Evolutionary conservation across 2,113 vertebrate genomes (phyloP), one percentile per base, ranked within the genome.

Genomic region (Colossoma macropomum): DNA sequence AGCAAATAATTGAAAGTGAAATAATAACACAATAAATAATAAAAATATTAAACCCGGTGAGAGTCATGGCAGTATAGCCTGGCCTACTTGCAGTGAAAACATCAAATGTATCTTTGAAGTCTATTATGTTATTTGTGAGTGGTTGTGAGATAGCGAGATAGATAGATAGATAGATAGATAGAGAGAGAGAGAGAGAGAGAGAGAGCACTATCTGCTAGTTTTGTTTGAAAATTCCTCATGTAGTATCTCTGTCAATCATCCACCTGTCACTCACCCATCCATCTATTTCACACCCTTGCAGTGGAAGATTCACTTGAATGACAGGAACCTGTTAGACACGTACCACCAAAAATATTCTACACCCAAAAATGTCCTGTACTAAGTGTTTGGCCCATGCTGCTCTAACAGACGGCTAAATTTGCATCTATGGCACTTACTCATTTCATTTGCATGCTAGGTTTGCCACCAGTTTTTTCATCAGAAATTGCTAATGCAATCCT

Each of bases 1-100:
- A 63, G 79, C 17, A 72, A 73, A 52, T 72, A 52, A 78, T 65
- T 76, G 15, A 56, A 11, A 76, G 45, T 34, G 76, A 60, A 82
- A 65, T 65, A 65, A 30, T 65, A 65, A 28, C 15, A 30, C 16
- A 17, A 65, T 65, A 65, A 65, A 65, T 27, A 65, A 25, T 62
- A 25, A 62, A 62, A 2, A 62, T 62, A 38, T 45, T 60, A 23
- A 32, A 65, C 10, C 76, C 62, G 32, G 60, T 38, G 77, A 66
- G 77, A 79, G 48, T 30, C 45, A 23, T 66, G 56, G 45, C 19
- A 19, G 38, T 72, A 63, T 27, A 38, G 59, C 54, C 16, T 78
- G 75, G 65, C 81, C 81, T 83, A 77, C 34, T 83, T 83, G 54
- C 63, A 34, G 50, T 12, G 28, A 83, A 75, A 38, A 34, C 52